phyloP scores from a whole-genome alignment of 1,140 invertebrate species.

The Bombus haemorrhoidalis region DNA sequence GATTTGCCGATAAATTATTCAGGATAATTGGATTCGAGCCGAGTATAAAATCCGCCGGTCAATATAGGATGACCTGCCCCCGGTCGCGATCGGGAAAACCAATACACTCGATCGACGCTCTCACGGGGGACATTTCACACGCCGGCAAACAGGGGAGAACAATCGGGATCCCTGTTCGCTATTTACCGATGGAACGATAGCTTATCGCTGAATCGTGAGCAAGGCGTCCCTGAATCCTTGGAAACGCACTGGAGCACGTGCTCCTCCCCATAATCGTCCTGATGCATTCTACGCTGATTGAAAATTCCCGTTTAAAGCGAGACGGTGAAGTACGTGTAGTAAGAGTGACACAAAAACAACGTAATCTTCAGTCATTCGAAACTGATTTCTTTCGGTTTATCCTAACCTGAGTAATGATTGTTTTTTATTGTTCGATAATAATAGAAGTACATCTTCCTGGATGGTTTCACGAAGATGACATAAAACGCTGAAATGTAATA shows the following conservation, averaged over 20 bases:
- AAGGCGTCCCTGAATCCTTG: background rate
- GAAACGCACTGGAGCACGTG: background rate
- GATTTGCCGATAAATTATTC: slow-evolving; percentile 74
- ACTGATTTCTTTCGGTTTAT: background rate
- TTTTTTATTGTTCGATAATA: too few relatives aligned
- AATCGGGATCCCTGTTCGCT: slow-evolving; percentile 51
- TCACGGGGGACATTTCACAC: slow-evolving; percentile 56
- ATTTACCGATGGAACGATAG: slow-evolving; percentile 54
- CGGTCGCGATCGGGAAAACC: slow-evolving; percentile 2
- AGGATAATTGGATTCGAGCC: slow-evolving; percentile 68
- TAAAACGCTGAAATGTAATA: background rate
- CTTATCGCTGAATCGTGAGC: slow-evolving; percentile 18
- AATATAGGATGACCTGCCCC: slow-evolving; percentile 44
- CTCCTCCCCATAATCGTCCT: background rate
- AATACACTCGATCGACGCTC: slow-evolving; percentile 12
- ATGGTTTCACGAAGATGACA: background rate
- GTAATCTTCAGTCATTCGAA: too few relatives aligned
- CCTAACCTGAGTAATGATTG: too few relatives aligned
- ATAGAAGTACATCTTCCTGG: background rate
- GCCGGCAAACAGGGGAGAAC: slow-evolving; percentile 40
- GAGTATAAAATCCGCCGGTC: slow-evolving; percentile 68
- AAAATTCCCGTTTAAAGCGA: background rate
- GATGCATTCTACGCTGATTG: background rate
- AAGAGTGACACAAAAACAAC: background rate
- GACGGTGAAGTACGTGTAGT: background rate